Percentiles rank a stretch among this genome's conserved stretches.
Evolutionary conservation across 2,113 vertebrate species (phyloP).

Genomic region (Ptilorrhoa leucosticta): DNA sequence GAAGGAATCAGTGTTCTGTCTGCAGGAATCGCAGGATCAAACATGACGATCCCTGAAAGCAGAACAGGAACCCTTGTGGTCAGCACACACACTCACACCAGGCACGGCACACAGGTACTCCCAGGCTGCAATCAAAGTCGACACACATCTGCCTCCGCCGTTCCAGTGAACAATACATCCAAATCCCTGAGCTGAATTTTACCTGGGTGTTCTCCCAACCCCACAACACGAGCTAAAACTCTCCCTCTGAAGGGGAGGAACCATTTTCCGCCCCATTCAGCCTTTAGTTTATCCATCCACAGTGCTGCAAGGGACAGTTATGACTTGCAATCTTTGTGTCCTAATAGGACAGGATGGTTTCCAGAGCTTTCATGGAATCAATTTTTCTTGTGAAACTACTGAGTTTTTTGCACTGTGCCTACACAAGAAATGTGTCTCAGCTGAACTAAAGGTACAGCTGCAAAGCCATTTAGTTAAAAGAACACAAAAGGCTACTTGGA

Average conservation of each 20-base stretch:
- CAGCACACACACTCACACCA: not conserved
- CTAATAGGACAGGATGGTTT: not conserved
- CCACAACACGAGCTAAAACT: not conserved
- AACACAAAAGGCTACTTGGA: not conserved
- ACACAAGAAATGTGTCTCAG: not conserved
- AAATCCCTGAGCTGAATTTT: not conserved
- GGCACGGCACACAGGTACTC: not conserved
- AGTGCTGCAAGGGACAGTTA: not conserved
- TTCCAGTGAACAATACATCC: not conserved
- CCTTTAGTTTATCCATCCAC: not conserved
- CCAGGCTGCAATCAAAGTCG: not conserved
- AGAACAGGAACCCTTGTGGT: not conserved
- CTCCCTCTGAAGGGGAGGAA: not conserved
- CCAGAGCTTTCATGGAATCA: not conserved
- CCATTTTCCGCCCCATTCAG: not conserved
- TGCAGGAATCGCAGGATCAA: slow-evolving; percentile 82
- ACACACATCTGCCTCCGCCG: not conserved
- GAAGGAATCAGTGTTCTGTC: slow-evolving; percentile 86
- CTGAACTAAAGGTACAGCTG: not conserved
- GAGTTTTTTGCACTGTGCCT: not conserved
- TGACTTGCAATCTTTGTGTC: not conserved
- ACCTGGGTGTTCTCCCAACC: not conserved
- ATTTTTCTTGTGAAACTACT: not conserved
- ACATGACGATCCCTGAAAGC: slow-evolving; percentile 82
- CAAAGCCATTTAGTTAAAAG: not conserved